Evolutionary conservation across 2,113 vertebrate species (phyloP).

Genomic region (Megaleporinus macrocephalus): DNA sequence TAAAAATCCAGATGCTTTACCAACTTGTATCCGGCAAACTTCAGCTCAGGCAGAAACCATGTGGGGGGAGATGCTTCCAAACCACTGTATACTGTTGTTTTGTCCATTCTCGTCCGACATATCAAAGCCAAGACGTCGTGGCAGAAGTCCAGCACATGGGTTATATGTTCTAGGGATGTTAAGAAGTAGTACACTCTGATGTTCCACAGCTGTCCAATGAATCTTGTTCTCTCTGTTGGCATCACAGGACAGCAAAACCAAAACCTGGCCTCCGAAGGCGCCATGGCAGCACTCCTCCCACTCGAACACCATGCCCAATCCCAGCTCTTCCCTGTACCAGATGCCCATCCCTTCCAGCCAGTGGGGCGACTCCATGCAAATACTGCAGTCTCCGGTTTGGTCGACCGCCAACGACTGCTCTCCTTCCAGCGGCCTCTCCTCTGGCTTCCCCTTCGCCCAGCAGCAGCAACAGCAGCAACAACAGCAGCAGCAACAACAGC

Average conservation of each 20-base stretch:
- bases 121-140: too few relatives aligned
- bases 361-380: conserved; percentile 95
- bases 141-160: too few relatives aligned
- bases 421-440: conserved; percentile 77
- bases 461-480: conserved; percentile 72
- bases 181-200: too few relatives aligned
- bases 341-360: conserved; percentile 88
- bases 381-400: conserved; percentile 94
- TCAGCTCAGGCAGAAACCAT: too few relatives aligned
- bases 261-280: conserved; percentile 98
- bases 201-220: neutral
- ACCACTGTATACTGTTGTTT: too few relatives aligned
- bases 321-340: conserved; percentile 87
- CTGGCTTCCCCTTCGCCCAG: conserved; percentile 86
- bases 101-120: too few relatives aligned
- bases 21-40: too few relatives aligned
- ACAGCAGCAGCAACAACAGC: conserved; percentile 71
- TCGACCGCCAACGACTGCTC: conserved; percentile 86
- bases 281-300: conserved; percentile 92
- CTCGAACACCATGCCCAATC: conserved; percentile 84
- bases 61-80: too few relatives aligned
- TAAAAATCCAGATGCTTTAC: too few relatives aligned
- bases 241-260: conserved; percentile 95
- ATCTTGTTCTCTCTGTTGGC: neutral
- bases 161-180: neutral